These are phyloP conservation scores for Cataglyphis rosenhaueri DNA, from an alignment of 2,888 invertebrate genomes.

Conservation along the genomic window DNA sequence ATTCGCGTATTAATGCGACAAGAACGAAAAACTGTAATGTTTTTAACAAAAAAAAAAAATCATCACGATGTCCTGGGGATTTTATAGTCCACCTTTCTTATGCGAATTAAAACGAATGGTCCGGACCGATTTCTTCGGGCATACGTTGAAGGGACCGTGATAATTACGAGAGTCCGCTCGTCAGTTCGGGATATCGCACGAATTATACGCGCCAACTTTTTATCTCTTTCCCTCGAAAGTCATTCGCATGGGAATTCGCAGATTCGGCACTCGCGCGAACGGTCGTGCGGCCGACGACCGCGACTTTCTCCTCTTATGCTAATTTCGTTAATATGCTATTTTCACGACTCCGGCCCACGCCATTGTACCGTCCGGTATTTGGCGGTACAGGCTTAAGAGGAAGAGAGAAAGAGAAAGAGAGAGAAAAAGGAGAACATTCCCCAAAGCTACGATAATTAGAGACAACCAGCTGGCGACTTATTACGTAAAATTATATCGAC, in stretches of 20 bases:
- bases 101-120: background rate
- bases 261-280: constrained; percentile 72
- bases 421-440: constrained; percentile 42
- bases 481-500: constrained; percentile 56
- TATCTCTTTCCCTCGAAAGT: constrained; percentile 50
- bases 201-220: constrained; percentile 53
- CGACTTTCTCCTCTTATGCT: constrained; percentile 84
- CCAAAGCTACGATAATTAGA: constrained; percentile 40
- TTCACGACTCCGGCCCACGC: constrained; percentile 72
- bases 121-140: background rate
- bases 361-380: constrained; percentile 58
- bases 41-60: background rate
- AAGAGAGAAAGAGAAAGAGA: background rate
- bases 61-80: background rate
- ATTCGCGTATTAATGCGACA: background rate
- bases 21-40: background rate
- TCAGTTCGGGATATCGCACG: constrained; percentile 31
- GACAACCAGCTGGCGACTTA: constrained; percentile 26
- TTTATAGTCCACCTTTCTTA: background rate
- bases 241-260: constrained; percentile 68
- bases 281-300: constrained; percentile 78
- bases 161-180: constrained; percentile 10
- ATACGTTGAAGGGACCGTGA: background rate
- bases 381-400: constrained; percentile 36
- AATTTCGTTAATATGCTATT: constrained; percentile 83